Evolutionary conservation across 2,797 vertebrate species (phyloP).

Genomic region (Eidolon dupreanum): DNA sequence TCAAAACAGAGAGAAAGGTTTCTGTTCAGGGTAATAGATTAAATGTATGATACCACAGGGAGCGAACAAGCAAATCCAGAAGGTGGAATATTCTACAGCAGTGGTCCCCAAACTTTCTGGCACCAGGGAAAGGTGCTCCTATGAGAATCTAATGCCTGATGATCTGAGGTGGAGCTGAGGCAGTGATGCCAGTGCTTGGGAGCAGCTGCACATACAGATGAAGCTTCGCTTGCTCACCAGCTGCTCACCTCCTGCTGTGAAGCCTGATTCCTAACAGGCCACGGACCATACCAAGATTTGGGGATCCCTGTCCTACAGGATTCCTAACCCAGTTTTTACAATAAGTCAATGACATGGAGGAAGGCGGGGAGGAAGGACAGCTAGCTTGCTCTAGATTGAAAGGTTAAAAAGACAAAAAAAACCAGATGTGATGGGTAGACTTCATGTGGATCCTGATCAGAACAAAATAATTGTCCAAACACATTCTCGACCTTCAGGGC

Average conservation of each 20-base stretch:
- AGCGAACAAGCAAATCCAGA: slow-evolving; percentile 20
- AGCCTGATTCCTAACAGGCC: too few species aligned
- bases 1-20: not conserved
- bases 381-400: not conserved
- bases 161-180: too few species aligned
- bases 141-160: too few species aligned
- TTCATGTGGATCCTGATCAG: not conserved
- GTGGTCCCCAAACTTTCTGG: too few species aligned
- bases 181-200: too few species aligned
- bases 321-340: not conserved
- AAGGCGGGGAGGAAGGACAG: not conserved
- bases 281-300: too few species aligned
- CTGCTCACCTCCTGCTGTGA: too few species aligned
- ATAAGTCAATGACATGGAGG: not conserved
- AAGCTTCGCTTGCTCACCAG: too few species aligned
- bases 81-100: not conserved
- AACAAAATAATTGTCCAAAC: not conserved
- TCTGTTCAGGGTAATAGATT: not conserved
- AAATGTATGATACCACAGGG: not conserved
- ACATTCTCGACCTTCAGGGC: not conserved
- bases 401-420: not conserved
- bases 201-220: too few species aligned
- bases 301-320: not conserved
- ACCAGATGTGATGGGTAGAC: not conserved
- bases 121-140: too few species aligned